Evolutionary conservation across 2,113 vertebrate species (phyloP).

Genomic region (Ailuropoda melanoleuca): DNA sequence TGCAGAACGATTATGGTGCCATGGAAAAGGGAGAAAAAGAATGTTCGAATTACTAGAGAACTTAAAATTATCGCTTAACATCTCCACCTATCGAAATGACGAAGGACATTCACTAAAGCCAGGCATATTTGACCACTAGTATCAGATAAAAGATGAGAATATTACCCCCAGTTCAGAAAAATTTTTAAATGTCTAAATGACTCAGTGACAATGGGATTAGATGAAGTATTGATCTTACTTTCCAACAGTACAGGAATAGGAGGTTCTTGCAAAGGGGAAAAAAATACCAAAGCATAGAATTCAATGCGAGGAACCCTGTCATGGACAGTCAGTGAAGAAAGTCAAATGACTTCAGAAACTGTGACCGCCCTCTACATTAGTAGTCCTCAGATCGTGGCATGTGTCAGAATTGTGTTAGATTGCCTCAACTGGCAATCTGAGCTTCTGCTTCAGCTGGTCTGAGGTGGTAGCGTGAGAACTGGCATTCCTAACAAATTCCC

Average conservation of each 20-base stretch:
- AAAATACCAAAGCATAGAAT: background rate
- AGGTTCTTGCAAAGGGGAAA: background rate
- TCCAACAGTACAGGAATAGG: background rate
- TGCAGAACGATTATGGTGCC: background rate
- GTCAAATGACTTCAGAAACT: background rate
- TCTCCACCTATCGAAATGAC: background rate
- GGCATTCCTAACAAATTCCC: background rate
- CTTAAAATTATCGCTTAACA: background rate
- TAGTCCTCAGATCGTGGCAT: background rate
- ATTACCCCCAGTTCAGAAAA: background rate
- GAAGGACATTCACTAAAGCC: background rate
- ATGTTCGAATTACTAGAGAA: background rate
- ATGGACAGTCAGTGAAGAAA: background rate
- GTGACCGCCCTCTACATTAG: accelerated
- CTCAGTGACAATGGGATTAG: background rate
- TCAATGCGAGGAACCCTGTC: background rate
- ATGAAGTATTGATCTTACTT: background rate
- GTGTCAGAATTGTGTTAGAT: background rate
- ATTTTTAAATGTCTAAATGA: background rate
- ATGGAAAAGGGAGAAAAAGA: background rate
- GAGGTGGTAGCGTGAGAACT: accelerated
- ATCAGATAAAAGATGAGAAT: background rate
- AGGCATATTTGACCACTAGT: background rate
- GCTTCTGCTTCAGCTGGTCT: background rate
- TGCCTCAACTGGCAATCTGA: background rate